phyloP scores from a whole-genome alignment of 2,113 vertebrate genomes.

The Scartelaos histophorus region DNA sequence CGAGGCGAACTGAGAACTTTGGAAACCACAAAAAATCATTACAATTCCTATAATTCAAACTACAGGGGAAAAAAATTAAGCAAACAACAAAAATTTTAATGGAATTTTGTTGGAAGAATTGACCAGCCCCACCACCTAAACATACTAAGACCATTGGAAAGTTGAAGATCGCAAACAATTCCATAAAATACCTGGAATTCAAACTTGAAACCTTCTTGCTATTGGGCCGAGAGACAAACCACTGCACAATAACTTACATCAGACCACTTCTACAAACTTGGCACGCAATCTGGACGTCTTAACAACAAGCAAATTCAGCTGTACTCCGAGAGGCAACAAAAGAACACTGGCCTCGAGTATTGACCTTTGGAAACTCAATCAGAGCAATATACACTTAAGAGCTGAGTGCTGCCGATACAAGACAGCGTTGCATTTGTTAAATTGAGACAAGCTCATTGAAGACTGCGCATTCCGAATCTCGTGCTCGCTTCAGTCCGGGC shows the following conservation, averaged over 20 bases:
- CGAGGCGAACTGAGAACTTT: no score
- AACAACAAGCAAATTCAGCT: background rate
- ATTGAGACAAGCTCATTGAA: background rate
- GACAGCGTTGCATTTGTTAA: background rate
- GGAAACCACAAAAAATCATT: no score
- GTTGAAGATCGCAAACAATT: no score
- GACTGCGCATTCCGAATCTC: background rate
- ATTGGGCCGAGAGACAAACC: background rate
- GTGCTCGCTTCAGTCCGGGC: constrained; percentile 6
- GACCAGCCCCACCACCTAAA: no score
- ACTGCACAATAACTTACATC: background rate
- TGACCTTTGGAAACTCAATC: constrained; percentile 5
- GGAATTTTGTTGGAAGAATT: no score
- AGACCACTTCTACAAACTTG: background rate
- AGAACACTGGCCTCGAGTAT: constrained; percentile 1
- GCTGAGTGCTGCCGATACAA: background rate
- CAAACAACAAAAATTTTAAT: no score
- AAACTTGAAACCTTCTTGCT: background rate
- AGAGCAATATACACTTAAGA: constrained; percentile 10
- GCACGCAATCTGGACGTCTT: background rate
- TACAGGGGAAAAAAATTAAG: no score
- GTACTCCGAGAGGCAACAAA: background rate
- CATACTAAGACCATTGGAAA: no score
- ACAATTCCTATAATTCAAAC: no score
- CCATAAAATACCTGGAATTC: background rate